phyloP scores from a whole-genome alignment of 2,888 invertebrate species.

The Ormyrus nitidulus region DNA sequence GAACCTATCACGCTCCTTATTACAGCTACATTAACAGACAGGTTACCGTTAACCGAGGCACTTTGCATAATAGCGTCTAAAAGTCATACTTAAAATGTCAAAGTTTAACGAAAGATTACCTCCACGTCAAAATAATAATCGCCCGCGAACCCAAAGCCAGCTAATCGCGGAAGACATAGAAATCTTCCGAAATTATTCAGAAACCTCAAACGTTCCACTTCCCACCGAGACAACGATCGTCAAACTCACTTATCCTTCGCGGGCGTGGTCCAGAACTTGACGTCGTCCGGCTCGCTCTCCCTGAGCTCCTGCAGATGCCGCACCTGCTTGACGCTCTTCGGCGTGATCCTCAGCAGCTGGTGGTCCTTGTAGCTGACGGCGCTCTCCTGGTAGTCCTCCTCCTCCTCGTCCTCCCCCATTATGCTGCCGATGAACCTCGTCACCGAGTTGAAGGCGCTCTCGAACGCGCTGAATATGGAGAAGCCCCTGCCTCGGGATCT shows the following conservation, averaged over 20 bases:
- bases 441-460: slow-evolving; percentile 65
- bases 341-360: slow-evolving; percentile 77
- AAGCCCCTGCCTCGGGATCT: slow-evolving; percentile 61
- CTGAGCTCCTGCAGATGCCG: slow-evolving; percentile 74
- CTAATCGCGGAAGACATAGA: too few species aligned
- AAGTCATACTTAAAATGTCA: not conserved
- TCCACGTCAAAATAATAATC: too few species aligned
- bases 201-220: too few species aligned
- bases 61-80: too few species aligned
- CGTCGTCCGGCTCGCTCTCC: slow-evolving; percentile 76
- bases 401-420: slow-evolving; percentile 65
- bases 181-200: too few species aligned
- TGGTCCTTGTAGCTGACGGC: slow-evolving; percentile 77
- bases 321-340: slow-evolving; percentile 75
- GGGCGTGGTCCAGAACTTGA: slow-evolving; percentile 81
- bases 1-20: too few species aligned
- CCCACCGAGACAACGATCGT: too few species aligned
- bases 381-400: slow-evolving; percentile 62
- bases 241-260: slow-evolving; percentile 72
- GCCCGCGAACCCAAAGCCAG: too few species aligned
- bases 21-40: too few species aligned
- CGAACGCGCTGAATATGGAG: slow-evolving; percentile 66
- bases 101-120: not conserved
- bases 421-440: slow-evolving; percentile 65
- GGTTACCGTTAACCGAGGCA: too few species aligned